These are phyloP conservation scores for Myioborus miniatus DNA, from an alignment of 2,797 vertebrate genomes.

Conservation along the genomic window DNA sequence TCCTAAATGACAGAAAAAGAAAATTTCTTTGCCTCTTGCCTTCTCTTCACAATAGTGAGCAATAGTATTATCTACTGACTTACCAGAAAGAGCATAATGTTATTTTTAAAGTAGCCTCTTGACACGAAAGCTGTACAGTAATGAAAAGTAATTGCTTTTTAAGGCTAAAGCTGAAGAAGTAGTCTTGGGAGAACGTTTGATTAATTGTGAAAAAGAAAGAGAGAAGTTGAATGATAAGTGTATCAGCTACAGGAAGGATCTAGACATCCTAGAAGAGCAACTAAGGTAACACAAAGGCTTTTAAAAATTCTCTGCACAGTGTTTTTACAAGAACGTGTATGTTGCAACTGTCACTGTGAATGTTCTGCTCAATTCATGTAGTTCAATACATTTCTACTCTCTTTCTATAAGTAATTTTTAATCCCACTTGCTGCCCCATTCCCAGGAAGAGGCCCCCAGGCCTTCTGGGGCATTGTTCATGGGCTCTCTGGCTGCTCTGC, in stretches of 20 bases:
- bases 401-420: not conserved
- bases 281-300: slow-evolving; percentile 71
- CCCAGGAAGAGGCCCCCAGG: not conserved
- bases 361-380: rapidly evolving
- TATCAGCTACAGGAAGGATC: slow-evolving; percentile 70
- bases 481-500: rapidly evolving
- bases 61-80: not conserved
- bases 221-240: slow-evolving; percentile 73
- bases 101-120: not conserved
- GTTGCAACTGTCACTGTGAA: not conserved
- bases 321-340: not conserved
- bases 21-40: not conserved
- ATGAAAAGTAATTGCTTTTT: slow-evolving; percentile 58
- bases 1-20: not conserved
- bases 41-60: not conserved
- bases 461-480: not conserved
- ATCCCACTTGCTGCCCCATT: rapidly evolving
- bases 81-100: not conserved
- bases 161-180: slow-evolving; percentile 78
- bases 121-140: not conserved
- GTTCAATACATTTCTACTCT: not conserved
- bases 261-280: slow-evolving; percentile 71
- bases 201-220: slow-evolving; percentile 75
- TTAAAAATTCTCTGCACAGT: not conserved
- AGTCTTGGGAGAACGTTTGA: slow-evolving; percentile 67